Base-by-base conservation (phyloP, 2,888 invertebrate species). In the Nowickia ferox region DNA sequence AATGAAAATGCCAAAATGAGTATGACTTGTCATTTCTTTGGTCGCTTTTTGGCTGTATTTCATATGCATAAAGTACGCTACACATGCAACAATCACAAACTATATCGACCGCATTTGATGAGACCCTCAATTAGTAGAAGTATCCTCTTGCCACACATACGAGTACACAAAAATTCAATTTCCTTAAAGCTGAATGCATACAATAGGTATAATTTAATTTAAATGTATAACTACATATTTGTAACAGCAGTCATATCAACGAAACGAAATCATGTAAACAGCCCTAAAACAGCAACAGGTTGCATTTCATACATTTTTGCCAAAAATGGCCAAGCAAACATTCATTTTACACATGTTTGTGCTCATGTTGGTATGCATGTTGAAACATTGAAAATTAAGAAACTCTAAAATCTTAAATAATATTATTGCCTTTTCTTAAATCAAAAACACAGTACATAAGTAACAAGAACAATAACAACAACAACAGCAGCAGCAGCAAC, bases 321-420 rank as follows among this genome's bases (percentile, higher is more conserved):
- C 2, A 42, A 63, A 63, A 19, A 30, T 17, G 38, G 9, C 19
- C 51, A 11, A 63, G 38, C 42, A 48, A 55, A 38, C 13, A 44
- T 66, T 51, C 11, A 30, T 66, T 11, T 22, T 46, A 53, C 53
- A 9, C 11, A 48, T 48, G 15, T n/a, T 15, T 48, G 48, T 13
- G 9, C 8, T 15, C 48, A 30, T 30, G 30, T 30, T 0, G 30
- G 30, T 8, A 19, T 71, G 44, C 59, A 4, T 48, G 19, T 46
- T 77, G 53, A 74, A 71, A 69, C 53, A 59, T 66, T 79, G 68
- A 75, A 57, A 68, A 63, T 71, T 57, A 71, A 63, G 51, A 63
- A 79, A 79, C 71, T 30, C 0, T 30, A 10, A 42, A 78, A 71
- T 65, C 53, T 46, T 42, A 66, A 66, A 72, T 61, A 51, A 78